phyloP scores from a whole-genome alignment of 1,140 invertebrate species.

The Habropoda laboriosa region DNA sequence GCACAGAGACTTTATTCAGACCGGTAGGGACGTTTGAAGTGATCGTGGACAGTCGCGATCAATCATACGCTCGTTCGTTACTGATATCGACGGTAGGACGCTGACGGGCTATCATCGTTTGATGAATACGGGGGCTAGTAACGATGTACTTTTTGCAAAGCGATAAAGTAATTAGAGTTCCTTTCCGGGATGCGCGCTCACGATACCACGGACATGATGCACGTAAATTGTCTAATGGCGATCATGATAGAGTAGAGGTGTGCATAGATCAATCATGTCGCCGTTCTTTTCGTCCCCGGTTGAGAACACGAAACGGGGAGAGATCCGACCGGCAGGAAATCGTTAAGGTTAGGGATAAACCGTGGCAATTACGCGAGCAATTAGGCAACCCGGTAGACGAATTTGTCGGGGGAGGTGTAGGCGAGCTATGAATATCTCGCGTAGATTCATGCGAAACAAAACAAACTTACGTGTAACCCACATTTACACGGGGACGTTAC shows the following conservation, averaged over 20 bases:
- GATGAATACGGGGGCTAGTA: constrained; percentile 22
- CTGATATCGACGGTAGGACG: constrained; percentile 4
- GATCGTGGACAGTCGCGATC: constrained; percentile 26
- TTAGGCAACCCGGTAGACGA: constrained; percentile 11
- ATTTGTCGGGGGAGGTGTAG: neutral
- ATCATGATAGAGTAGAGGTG: constrained; percentile 30
- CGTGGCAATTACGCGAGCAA: constrained; percentile 25
- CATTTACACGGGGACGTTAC: constrained; percentile 16
- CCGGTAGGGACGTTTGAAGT: neutral
- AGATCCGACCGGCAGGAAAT: constrained; percentile 30
- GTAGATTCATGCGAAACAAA: constrained; percentile 16
- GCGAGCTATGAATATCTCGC: too few relatives aligned
- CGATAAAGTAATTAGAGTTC: constrained; percentile 42
- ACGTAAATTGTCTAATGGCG: constrained; percentile 42
- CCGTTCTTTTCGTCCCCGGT: neutral
- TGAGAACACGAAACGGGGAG: neutral
- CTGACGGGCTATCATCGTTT: constrained; percentile 35
- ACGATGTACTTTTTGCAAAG: constrained; percentile 1
- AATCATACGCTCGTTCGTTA: constrained; percentile 20
- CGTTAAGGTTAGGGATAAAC: constrained; percentile 20
- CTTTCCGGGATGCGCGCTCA: constrained; percentile 5
- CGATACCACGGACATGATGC: constrained; percentile 27
- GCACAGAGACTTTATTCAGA: neutral
- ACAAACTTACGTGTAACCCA: constrained; percentile 36
- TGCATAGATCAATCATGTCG: constrained; percentile 44